Percentiles rank a stretch among this genome's conserved stretches.
Evolutionary conservation across 2,113 vertebrate genomes (phyloP).

Genomic region (Columba janthina): DNA sequence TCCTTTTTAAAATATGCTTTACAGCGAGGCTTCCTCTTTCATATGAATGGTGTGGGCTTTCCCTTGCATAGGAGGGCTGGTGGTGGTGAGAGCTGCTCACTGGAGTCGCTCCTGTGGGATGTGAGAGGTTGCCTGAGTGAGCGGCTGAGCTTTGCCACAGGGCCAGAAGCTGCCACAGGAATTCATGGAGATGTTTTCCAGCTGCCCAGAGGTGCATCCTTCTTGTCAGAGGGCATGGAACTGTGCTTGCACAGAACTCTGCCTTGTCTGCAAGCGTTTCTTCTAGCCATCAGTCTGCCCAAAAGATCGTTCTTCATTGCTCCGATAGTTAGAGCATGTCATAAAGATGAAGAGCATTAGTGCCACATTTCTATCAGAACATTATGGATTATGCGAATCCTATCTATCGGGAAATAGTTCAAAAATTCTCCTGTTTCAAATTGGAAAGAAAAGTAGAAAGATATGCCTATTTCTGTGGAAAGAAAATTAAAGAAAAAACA

Average conservation of each 20-base stretch:
- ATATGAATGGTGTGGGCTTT: fast-evolving
- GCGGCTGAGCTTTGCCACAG: fast-evolving
- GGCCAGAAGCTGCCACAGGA: fast-evolving
- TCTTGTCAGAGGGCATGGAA: background rate
- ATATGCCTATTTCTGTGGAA: background rate
- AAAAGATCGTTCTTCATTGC: fast-evolving
- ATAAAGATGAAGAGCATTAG: background rate
- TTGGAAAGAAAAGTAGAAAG: background rate
- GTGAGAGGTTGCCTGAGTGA: fast-evolving
- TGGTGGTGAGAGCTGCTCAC: background rate
- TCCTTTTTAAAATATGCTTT: background rate
- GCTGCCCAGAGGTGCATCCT: fast-evolving
- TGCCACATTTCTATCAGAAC: background rate
- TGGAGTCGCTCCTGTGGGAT: fast-evolving
- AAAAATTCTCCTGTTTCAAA: background rate
- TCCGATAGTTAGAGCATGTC: background rate
- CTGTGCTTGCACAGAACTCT: fast-evolving
- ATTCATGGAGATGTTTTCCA: fast-evolving
- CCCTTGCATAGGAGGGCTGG: background rate
- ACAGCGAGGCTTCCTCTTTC: background rate
- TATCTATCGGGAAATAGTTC: background rate
- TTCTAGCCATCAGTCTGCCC: background rate
- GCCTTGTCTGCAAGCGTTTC: fast-evolving
- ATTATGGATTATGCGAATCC: background rate
- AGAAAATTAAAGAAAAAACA: background rate